phyloP scores from a whole-genome alignment of 2,113 vertebrate species.

The Bubo bubo region DNA sequence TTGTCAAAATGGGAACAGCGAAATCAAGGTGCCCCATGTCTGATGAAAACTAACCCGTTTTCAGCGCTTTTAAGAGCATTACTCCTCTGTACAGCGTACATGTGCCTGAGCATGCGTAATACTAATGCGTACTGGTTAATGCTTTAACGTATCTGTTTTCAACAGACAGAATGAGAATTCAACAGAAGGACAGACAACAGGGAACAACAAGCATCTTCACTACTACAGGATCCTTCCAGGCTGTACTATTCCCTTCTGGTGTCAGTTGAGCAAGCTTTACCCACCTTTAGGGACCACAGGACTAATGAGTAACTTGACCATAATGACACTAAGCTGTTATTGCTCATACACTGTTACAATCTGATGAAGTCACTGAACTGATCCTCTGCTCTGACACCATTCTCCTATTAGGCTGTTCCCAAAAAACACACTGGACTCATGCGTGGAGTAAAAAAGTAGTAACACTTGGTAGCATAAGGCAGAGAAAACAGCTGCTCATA shows the following conservation, averaged over 20 bases:
- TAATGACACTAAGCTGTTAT: neutral
- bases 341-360: neutral
- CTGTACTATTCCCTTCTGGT: neutral
- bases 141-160: neutral
- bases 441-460: neutral
- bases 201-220: accelerated
- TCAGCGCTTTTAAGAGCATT: neutral
- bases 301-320: neutral
- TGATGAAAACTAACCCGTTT: neutral
- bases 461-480: neutral
- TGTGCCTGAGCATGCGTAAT: neutral
- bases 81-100: accelerated
- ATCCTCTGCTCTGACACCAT: neutral
- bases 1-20: neutral
- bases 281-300: neutral
- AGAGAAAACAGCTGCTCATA: neutral
- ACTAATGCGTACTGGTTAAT: neutral
- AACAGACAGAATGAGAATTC: neutral
- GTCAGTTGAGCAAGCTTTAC: neutral
- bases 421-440: neutral
- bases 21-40: neutral
- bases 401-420: neutral
- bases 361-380: neutral
- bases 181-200: neutral
- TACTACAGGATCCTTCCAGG: neutral